Evolutionary conservation across 2,797 vertebrate genomes (phyloP), one percentile per base, ranked within the genome.

Genomic region (Tachyglossus aculeatus): DNA sequence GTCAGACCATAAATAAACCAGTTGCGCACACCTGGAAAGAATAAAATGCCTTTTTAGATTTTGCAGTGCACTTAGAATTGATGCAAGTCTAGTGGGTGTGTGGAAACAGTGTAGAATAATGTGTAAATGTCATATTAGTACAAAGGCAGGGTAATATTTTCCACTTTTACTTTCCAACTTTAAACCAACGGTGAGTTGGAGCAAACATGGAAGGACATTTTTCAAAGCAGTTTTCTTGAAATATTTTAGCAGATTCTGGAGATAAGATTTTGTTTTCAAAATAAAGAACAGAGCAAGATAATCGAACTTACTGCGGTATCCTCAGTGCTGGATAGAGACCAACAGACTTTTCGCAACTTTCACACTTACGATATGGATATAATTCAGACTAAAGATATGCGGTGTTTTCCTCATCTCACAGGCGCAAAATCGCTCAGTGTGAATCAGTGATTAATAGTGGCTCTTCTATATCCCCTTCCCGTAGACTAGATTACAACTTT

Each of bases 1-100:
- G 86, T 48, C 82, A 84, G 83, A 73, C 85, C 86, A 82, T 91
- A 92, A 92, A 92, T 91, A 91, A 92, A 83, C 21, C 77, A 51
- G 82, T 78, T 56, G 62, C 69, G 74, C 81, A 90, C 89, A 93
- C 92, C 92, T 93, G 90, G 90, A 91, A 93, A 70, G 82, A 89
- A 90, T 92, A 89, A 90, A 87, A 72, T 71, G 81, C 70, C 77
- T 83, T 84, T 82, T 74, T 81, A 70, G 85, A 16, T 83, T 77
- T 87, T 77, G 71, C 71, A 45, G 80, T 68, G 77, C 52, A 77
- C 84, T 75, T 62, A 37, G 71, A 65, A 78, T 60, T 2, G 0
- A 67, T 83, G 80, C 80, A 65, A 78, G 84, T 70, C 38, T 6
- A 43, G 62, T 74, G 48, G 77, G 67, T 77, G 27, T 31, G 13